Evolutionary conservation across 2,797 vertebrate genomes (phyloP).

Genomic region (Tauraco hartlaubi): DNA sequence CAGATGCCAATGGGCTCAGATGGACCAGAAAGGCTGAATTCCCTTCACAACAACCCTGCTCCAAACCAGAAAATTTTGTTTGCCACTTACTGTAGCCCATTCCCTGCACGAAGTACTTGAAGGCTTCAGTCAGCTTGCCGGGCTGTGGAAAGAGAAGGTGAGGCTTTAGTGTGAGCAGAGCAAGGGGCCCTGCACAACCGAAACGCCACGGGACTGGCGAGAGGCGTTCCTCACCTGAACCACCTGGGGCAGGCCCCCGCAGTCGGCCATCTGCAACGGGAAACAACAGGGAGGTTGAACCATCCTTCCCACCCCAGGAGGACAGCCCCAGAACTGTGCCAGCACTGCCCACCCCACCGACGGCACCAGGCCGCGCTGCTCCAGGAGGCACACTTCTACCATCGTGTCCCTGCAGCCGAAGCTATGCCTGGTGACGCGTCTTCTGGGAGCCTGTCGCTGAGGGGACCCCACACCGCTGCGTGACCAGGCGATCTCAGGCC

Average conservation of each 20-base stretch:
- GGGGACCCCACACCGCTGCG: not conserved
- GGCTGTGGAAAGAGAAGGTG: constrained; percentile 82
- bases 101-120: constrained; percentile 98
- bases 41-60: not conserved
- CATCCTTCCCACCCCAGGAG: not conserved
- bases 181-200: not conserved
- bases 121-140: constrained; percentile 95
- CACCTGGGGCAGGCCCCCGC: constrained; percentile 93
- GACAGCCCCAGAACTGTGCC: not conserved
- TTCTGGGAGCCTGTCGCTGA: not conserved
- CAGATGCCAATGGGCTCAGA: not conserved
- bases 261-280: constrained; percentile 92
- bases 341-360: not conserved
- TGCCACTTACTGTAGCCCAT: constrained; percentile 98
- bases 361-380: not conserved
- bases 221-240: constrained; percentile 87
- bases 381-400: not conserved
- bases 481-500: not conserved
- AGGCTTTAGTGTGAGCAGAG: not conserved
- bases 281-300: constrained; percentile 20
- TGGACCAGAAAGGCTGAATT: not conserved
- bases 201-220: not conserved
- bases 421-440: too few relatives aligned
- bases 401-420: not conserved
- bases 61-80: not conserved